Base-by-base conservation (phyloP, 2,888 invertebrate genomes). In the Caenorhabditis sp. region DNA sequence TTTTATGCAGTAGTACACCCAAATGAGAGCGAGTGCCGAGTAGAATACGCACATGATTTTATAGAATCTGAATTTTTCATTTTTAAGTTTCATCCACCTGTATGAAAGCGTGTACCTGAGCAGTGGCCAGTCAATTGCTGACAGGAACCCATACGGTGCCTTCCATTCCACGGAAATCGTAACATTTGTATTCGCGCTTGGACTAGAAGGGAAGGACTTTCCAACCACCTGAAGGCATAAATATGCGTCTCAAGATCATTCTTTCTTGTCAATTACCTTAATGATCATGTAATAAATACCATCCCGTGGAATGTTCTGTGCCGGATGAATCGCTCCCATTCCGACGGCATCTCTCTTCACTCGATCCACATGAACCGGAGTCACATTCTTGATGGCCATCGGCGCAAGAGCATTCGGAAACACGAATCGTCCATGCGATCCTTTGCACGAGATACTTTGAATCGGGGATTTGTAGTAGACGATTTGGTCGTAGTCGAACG, bases 41-140 rank as follows among this genome's bases (percentile, higher is more conserved):
- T 96, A 96, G 58, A 94, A 92, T 4, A 93, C 91, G 88, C 95
- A 95, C 95, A 96, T 95, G 39, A 93, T 92, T 30, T 94, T 94
- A 90, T 95, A 96, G 90, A 96, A 96, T 93, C 94, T 80, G 61
- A 9, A 71, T n/a, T n/a, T n/a, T n/a, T n/a, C n/a, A n/a, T n/a
- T n/a, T n/a, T n/a, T n/a, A n/a, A n/a, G n/a, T n/a, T n/a, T n/a
- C n/a, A n/a, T n/a, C n/a, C n/a, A n/a, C n/a, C n/a, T n/a, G n/a
- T n/a, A n/a, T n/a, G n/a, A n/a, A n/a, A n/a, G n/a, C n/a, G n/a
- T 26, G 11, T 30, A 82, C 82, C 82, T 66, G 6, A 95, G 90
- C 5, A 95, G 91, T 0, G 95, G 95, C 93, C 94, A 95, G 89
- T 95, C 95, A 1, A 93, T 93, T 6, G 95, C 95, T 0, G 95